Evolutionary conservation across 1,140 invertebrate genomes (phyloP).

Genomic region (Protaetia brevitarsis): DNA sequence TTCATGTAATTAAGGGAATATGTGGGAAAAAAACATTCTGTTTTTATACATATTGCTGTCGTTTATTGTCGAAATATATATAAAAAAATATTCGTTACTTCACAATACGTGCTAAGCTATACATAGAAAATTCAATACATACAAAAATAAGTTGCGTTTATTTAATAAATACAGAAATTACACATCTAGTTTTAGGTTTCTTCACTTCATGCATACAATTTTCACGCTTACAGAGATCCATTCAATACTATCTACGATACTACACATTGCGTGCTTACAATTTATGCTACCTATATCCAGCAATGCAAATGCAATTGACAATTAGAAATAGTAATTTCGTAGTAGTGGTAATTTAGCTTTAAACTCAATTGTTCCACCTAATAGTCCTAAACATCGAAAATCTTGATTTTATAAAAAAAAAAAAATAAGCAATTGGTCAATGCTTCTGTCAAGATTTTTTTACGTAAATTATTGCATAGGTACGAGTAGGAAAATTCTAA

Average conservation of each 20-base stretch:
- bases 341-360: too few species aligned
- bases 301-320: constrained; percentile 6
- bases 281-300: neutral
- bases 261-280: neutral
- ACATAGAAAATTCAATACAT: constrained; percentile 5
- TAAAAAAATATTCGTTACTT: neutral
- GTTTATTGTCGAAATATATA: constrained; percentile 8
- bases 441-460: too few species aligned
- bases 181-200: neutral
- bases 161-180: neutral
- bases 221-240: neutral
- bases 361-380: too few species aligned
- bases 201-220: neutral
- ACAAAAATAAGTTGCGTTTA: neutral
- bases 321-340: too few species aligned
- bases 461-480: too few species aligned
- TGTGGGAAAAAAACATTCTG: neutral
- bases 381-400: too few species aligned
- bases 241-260: neutral
- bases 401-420: too few species aligned
- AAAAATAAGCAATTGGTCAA: too few species aligned
- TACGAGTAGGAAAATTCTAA: too few species aligned
- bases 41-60: neutral
- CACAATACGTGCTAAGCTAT: neutral
- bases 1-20: too few species aligned